These are phyloP conservation scores for Cochlearius cochlearius DNA, from an alignment of 2,113 vertebrate genomes.

Conservation along the genomic window DNA sequence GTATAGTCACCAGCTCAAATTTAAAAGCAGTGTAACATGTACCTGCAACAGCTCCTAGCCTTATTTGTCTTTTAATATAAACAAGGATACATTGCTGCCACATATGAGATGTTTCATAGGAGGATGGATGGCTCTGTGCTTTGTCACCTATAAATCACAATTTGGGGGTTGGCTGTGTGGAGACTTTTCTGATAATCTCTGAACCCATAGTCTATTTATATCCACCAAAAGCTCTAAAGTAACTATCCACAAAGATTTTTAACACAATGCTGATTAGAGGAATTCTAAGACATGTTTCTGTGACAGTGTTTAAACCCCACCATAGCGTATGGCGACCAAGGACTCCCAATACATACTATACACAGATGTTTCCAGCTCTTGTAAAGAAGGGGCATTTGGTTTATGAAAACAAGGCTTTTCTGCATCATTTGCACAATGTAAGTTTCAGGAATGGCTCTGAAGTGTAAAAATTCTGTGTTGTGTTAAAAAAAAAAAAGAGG, in stretches of 20 bases:
- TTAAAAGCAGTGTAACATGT: neutral
- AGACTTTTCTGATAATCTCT: neutral
- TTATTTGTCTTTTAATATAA: neutral
- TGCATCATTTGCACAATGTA: neutral
- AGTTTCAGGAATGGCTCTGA: neutral
- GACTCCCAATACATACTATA: neutral
- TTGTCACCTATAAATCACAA: neutral
- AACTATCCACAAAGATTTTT: neutral
- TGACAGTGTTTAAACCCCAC: neutral
- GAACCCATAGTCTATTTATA: neutral
- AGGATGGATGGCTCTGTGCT: neutral
- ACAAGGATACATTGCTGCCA: neutral
- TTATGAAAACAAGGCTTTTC: neutral
- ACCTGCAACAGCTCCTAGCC: neutral
- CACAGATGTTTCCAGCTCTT: neutral
- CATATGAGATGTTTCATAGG: neutral
- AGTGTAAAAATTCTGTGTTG: neutral
- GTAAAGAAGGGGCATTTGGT: neutral
- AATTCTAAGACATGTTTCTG: neutral
- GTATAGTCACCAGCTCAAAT: neutral
- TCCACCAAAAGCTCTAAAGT: neutral
- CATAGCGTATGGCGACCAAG: neutral
- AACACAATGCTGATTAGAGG: accelerated
- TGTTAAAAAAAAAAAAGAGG: neutral
- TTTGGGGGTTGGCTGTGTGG: neutral